A percentile compares a stretch with the other conserved stretches of the same genome.
These are phyloP conservation scores for Bilobella aurantiaca DNA, from an alignment of 1,140 invertebrate genomes.

Conservation along the genomic window DNA sequence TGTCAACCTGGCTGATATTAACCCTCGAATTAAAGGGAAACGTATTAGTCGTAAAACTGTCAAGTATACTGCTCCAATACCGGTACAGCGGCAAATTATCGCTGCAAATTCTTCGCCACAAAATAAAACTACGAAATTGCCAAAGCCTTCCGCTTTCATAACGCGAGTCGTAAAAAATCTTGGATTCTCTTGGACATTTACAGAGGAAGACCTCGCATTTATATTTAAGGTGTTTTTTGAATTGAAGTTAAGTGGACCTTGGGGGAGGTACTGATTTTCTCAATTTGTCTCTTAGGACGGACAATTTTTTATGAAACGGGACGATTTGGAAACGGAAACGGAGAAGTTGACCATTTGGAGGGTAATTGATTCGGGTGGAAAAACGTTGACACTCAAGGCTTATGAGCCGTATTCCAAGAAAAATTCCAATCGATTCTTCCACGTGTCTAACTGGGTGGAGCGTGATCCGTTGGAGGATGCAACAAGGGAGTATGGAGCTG, in stretches of 20 bases:
- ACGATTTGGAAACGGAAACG: background rate
- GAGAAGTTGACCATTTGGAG: background rate
- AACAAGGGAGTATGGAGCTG: background rate
- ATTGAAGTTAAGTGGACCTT: too few relatives aligned
- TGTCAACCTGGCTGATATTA: too few relatives aligned
- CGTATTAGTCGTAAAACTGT: too few relatives aligned
- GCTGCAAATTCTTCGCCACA: too few relatives aligned
- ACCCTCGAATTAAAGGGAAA: too few relatives aligned
- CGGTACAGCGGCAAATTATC: too few relatives aligned
- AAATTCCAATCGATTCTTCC: background rate
- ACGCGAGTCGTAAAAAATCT: background rate
- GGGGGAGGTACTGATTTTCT: too few relatives aligned
- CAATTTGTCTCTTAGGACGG: background rate
- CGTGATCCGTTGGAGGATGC: background rate
- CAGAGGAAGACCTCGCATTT: background rate
- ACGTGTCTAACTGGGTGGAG: background rate
- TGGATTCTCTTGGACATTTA: background rate
- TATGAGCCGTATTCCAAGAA: constrained; percentile 4
- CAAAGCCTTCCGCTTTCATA: too few relatives aligned
- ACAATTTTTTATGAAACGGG: background rate
- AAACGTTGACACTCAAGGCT: background rate
- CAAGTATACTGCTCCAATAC: too few relatives aligned
- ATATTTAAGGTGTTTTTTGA: background rate
- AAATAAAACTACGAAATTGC: too few relatives aligned
- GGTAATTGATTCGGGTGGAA: background rate